Base-by-base conservation (phyloP, 2,888 invertebrate genomes). In the Lasioglossum figueresi region DNA sequence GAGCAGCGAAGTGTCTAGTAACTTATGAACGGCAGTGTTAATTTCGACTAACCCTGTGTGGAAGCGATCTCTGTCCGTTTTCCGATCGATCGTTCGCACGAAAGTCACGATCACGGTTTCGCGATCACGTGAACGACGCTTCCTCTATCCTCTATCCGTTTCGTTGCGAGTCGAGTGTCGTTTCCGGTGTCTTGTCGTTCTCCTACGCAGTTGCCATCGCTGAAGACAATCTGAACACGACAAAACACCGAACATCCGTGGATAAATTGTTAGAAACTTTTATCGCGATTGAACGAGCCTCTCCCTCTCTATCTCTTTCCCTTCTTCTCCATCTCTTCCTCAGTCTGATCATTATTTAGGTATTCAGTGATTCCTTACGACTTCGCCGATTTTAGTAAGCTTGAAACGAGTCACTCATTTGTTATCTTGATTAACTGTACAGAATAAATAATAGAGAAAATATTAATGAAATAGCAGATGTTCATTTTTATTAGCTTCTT, bases 21-120 rank as follows among this genome's bases (percentile, higher is more conserved):
- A 66, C 66, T 66, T 66, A 66, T 66, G 66, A 66, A 66, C 66
- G 66, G 66, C 66, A 66, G 66, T 66, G 66, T 66, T 66, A 66
- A 66, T 66, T 66, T 66, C 34, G 66, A 66, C 66, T 31, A 66
- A 66, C 66, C 66, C 66, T 66, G 66, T 66, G 66, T 34, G 66
- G 23, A 66, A 66, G 8, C 66, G 34, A 34, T 66, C 34, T 66
- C 63, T 31, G 63, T 63, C 63, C 63, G 63, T 31, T 59, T 59
- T n/a, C 59, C 59, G 59, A 59, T 59, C 19, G 31, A 34, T 66
- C 34, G 66, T 66, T 66, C 66, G 34, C 66, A 34, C 66, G 19
- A 16, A 34, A 66, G 8, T 66, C 34, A 23, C 66, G 66, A 66
- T 66, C 34, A 23, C 10, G 34, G 31, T 34, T 66, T 34, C 34